Base-by-base conservation (phyloP, 2,888 invertebrate genomes). In the Seira musarum region DNA sequence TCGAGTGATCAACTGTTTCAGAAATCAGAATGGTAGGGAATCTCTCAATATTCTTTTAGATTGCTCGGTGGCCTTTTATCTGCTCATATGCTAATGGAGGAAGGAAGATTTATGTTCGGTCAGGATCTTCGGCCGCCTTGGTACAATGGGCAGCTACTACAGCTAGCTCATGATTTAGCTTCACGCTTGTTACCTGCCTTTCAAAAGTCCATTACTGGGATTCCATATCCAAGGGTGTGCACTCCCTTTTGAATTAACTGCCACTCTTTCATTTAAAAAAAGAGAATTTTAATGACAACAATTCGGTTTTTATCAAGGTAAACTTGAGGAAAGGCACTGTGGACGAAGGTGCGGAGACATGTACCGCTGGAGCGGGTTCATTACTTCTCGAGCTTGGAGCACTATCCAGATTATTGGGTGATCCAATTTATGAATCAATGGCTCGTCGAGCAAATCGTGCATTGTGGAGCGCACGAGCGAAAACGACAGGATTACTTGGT, bases 321-420 rank as follows among this genome's bases (percentile, higher is more conserved):
- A 92, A 92, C 87, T 87, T 92, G 64, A 88, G 89, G 46, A 87
- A 89, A 82, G 90, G 90, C 0, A 90, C 92, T 1, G 91, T 91
- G 1, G 85, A 87, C 1, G 88, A 90, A 80, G 88, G 89, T 1
- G 91, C 91, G 72, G 91, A 91, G 84, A 92, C 92, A 0, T 93
- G 92, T 87, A 91, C 92, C 10, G 91, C 92, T 21, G 92, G 92
- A 57, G 92, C 92, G 25, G 92, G 92, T 0, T 91, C 92, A 8
- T 88, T 93, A 60, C 88, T 92, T 10, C 87, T 93, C 19, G 92
- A 92, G 87, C 91, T 92, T 88, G 92, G 92, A 57, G 88, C 92
- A 35, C 88, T 92, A n/a, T 91, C 91, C 74, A 89, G 90, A 15
- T 88, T 92, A n/a, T 87, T 91, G 1, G 89, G 89, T 22, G 92